phyloP scores from a whole-genome alignment of 2,888 invertebrate species.

The Hydraecia micacea region DNA sequence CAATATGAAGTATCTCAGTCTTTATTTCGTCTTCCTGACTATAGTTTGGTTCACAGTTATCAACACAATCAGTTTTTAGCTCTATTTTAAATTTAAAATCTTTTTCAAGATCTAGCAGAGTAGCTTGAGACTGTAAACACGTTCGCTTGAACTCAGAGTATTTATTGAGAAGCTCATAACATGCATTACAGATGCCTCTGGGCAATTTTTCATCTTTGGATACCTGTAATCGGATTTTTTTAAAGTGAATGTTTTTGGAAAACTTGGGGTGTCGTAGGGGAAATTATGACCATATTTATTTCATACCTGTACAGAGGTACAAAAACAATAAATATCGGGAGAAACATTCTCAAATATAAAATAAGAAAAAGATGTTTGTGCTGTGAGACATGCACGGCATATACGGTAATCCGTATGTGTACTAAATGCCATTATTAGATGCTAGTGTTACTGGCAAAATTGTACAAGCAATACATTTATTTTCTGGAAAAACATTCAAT shows the following conservation, averaged over 20 bases:
- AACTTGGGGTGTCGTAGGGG: neutral
- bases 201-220: slow-evolving; percentile 78
- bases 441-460: slow-evolving; percentile 13
- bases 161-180: slow-evolving; percentile 78
- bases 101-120: slow-evolving; percentile 69
- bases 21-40: slow-evolving; percentile 51
- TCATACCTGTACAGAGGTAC: slow-evolving; percentile 84
- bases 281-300: neutral
- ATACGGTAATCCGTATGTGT: slow-evolving; percentile 69
- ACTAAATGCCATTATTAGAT: slow-evolving; percentile 53
- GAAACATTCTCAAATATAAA: slow-evolving; percentile 80
- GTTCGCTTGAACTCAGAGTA: slow-evolving; percentile 82
- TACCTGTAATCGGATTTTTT: slow-evolving; percentile 72
- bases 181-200: slow-evolving; percentile 80
- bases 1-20: slow-evolving; percentile 46
- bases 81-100: slow-evolving; percentile 63
- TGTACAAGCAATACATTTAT: neutral
- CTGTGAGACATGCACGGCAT: slow-evolving; percentile 84
- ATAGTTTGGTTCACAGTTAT: slow-evolving; percentile 28
- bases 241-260: neutral
- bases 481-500: neutral
- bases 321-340: slow-evolving; percentile 81
- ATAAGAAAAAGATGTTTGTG: slow-evolving; percentile 78
- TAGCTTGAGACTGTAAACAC: slow-evolving; percentile 82
- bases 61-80: slow-evolving; percentile 13